Evolutionary conservation across 2,888 invertebrate species (phyloP), one percentile per base, ranked within the genome.

Genomic region (Idaea aversata): DNA sequence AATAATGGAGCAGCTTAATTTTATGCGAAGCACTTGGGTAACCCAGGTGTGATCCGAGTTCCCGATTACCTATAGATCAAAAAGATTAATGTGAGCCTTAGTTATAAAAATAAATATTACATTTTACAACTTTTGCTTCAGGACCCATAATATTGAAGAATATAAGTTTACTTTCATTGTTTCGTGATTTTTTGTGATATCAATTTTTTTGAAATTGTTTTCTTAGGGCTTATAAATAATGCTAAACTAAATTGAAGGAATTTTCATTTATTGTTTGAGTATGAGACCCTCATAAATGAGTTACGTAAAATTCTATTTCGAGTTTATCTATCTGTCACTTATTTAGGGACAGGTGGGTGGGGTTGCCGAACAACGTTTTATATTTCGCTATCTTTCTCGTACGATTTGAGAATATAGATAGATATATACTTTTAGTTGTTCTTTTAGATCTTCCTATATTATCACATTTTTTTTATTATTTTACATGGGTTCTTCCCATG

Each of bases 51-150:
- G 66, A 70, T 67, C 58, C 63, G 67, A 63, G 64, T 35, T 65
- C 68, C 61, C 66, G 68, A 67, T 66, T 71, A 69, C 71, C 71
- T 70, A 61, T 68, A 70, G 69, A 72, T 70, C 67, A 69, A 61
- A 58, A 72, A 72, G 74, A 74, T 71, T 65, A 70, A 74, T 72
- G 70, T 65, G 68, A 67, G 63, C 67, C 67, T 59, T 69, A 25
- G 25, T 25, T 47, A 47, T 47, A 47, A 47, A 47, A 47, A 47
- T 47, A 47, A 47, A 47, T 47, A 47, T 47, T 13, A 13, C 47
- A 47, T 47, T 47, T 47, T 47, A 13, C 47, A 47, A 47, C 47
- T 47, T 47, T 47, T 47, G 47, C 7, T 65, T 35, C 63, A 67
- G 63, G 66, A 66, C 10, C 58, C 15, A 69, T 70, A 70, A 66